phyloP scores from a whole-genome alignment of 2,888 invertebrate genomes.

The Eilema griseolum region DNA sequence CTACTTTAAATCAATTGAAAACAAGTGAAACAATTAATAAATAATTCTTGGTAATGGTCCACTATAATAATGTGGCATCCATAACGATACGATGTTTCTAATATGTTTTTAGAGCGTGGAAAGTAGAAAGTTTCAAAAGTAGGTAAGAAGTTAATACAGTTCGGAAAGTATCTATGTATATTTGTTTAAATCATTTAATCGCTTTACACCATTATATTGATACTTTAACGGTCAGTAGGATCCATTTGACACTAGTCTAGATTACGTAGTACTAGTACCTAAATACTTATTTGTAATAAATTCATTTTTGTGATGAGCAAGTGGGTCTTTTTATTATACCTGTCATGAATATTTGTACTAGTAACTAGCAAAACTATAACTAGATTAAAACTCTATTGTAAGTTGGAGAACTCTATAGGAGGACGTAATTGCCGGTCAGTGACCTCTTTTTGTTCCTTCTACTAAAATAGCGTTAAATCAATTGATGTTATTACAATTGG shows the following conservation, averaged over 20 bases:
- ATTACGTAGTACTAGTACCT: not conserved
- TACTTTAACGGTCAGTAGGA: slow-evolving; percentile 7
- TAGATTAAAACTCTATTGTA: slow-evolving; percentile 58
- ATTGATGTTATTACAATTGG: slow-evolving; percentile 86
- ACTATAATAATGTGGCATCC: slow-evolving; percentile 75
- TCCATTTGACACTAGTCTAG: not conserved
- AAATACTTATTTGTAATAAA: not conserved
- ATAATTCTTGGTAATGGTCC: slow-evolving; percentile 64
- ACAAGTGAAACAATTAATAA: slow-evolving; percentile 39
- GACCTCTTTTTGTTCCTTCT: slow-evolving; percentile 83
- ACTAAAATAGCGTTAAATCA: slow-evolving; percentile 86
- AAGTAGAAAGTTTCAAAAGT: slow-evolving; percentile 85
- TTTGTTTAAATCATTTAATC: slow-evolving; percentile 58
- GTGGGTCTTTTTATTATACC: not conserved
- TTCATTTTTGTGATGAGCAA: not conserved
- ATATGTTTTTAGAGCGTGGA: slow-evolving; percentile 86
- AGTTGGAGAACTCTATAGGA: slow-evolving; percentile 72
- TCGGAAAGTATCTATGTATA: slow-evolving; percentile 69
- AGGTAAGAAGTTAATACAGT: slow-evolving; percentile 77
- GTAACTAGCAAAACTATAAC: slow-evolving; percentile 26
- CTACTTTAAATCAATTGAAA: not conserved
- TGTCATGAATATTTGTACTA: not conserved
- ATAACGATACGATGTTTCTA: slow-evolving; percentile 80
- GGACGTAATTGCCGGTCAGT: slow-evolving; percentile 85
- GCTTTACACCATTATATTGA: slow-evolving; percentile 26